phyloP scores from a whole-genome alignment of 2,113 vertebrate genomes.

The Ivindomyrus marchei region DNA sequence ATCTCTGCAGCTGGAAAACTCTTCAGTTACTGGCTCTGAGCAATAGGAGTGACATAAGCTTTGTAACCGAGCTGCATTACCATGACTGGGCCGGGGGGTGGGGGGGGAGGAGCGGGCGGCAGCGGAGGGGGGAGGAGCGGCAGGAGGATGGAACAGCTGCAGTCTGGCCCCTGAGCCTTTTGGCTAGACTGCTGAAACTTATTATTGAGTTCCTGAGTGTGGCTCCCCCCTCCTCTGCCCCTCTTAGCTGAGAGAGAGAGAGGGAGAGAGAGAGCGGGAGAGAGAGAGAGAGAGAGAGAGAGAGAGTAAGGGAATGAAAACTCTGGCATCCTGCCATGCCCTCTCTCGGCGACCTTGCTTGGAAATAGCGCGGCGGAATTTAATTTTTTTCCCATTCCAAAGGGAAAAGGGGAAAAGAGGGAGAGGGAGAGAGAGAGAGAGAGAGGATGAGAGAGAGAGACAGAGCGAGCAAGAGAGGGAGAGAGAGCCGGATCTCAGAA shows the following conservation, averaged over 20 bases:
- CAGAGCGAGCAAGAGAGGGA: conserved; percentile 31
- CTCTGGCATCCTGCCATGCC: conserved; percentile 64
- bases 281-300: neutral
- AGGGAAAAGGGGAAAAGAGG: conserved; percentile 44
- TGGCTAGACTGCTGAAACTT: conserved; percentile 89
- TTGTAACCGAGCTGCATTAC: neutral
- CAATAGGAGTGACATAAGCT: neutral
- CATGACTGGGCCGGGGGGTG: neutral
- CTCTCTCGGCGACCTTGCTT: conserved; percentile 72
- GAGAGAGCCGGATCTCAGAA: neutral
- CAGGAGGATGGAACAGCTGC: conserved; percentile 69
- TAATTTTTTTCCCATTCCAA: conserved; percentile 40
- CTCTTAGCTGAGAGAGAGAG: conserved; percentile 53
- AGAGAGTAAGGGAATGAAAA: conserved; percentile 21
- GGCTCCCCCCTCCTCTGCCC: conserved; percentile 72
- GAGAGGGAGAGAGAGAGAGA: conserved; percentile 25
- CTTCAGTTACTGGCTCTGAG: neutral
- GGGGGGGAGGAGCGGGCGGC: conserved; percentile 31
- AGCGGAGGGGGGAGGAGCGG: conserved; percentile 37
- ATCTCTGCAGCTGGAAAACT: neutral
- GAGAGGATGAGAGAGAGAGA: conserved; percentile 12
- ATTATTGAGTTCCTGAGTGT: conserved; percentile 82
- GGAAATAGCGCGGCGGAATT: conserved; percentile 64
- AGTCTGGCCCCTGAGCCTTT: conserved; percentile 86
- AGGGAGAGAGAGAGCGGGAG: conserved; percentile 6